These are phyloP conservation scores for Chloroclysta siterata DNA, from an alignment of 2,888 invertebrate species.

Conservation along the genomic window DNA sequence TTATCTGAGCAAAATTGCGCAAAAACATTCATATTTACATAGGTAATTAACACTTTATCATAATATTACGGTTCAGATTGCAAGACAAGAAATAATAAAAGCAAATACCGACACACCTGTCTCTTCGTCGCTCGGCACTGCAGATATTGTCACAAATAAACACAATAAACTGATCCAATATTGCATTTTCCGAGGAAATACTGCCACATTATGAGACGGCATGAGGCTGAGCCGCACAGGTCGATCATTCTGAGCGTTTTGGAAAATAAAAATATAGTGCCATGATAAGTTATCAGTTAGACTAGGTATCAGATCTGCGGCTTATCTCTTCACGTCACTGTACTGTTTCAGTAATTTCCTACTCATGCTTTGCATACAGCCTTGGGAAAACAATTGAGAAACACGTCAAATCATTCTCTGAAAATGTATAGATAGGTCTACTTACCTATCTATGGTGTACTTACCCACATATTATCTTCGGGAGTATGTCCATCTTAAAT, in stretches of 20 bases:
- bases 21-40: not conserved
- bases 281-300: conserved; percentile 67
- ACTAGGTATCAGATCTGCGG: conserved; percentile 56
- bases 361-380: conserved; percentile 48
- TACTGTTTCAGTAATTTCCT: conserved; percentile 44
- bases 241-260: conserved; percentile 48
- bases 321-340: conserved; percentile 63
- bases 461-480: too few species aligned
- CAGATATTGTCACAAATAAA: conserved; percentile 56
- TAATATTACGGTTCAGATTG: not conserved
- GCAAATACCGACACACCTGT: conserved; percentile 12
- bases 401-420: conserved; percentile 8
- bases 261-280: conserved; percentile 56
- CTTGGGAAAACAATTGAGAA: conserved; percentile 40
- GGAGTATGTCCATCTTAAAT: too few species aligned
- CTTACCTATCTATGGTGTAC: too few species aligned
- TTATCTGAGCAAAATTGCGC: not conserved
- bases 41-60: conserved; percentile 2
- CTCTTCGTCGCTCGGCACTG: conserved; percentile 45
- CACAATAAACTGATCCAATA: conserved; percentile 52
- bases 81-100: not conserved
- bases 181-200: conserved; percentile 52
- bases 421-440: conserved; percentile 9
- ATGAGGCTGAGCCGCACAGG: conserved; percentile 25
- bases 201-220: conserved; percentile 42